phyloP scores from a whole-genome alignment of 2,888 invertebrate genomes.

The Tridacna crocea region DNA sequence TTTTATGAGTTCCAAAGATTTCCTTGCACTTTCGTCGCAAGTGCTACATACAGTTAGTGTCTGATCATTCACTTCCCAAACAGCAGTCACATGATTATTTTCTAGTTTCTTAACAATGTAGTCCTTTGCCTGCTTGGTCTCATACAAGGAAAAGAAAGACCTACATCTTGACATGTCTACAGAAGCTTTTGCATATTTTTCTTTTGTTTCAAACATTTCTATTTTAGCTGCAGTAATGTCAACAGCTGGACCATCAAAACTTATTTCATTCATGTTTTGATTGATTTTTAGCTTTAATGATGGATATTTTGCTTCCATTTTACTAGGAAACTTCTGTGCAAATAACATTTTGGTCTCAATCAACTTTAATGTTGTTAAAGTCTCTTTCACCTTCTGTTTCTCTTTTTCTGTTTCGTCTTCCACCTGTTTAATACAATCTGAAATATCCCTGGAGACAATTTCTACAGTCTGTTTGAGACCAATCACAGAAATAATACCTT shows the following conservation, averaged over 20 bases:
- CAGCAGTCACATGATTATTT: constrained; percentile 20
- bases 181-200: not conserved
- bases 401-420: constrained; percentile 37
- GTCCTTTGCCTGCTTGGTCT: constrained; percentile 27
- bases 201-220: constrained; percentile 44
- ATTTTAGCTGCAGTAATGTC: constrained; percentile 36
- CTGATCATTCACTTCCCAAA: constrained; percentile 40
- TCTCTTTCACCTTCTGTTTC: constrained; percentile 34
- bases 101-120: constrained; percentile 45
- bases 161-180: constrained; percentile 8
- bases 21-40: not conserved
- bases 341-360: constrained; percentile 52
- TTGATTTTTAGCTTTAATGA: constrained; percentile 44
- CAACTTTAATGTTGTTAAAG: constrained; percentile 22
- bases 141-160: constrained; percentile 11
- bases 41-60: constrained; percentile 24
- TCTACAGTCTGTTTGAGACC: constrained; percentile 19
- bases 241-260: constrained; percentile 37
- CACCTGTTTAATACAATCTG: constrained; percentile 3
- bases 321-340: constrained; percentile 42
- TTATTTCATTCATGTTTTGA: constrained; percentile 48
- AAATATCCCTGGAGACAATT: constrained; percentile 8
- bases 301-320: constrained; percentile 36
- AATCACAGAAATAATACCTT: constrained; percentile 11
- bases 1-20: constrained; percentile 19